These are phyloP conservation scores for Notechis scutatus DNA, from an alignment of 2,113 vertebrate genomes.

Conservation along the genomic window DNA sequence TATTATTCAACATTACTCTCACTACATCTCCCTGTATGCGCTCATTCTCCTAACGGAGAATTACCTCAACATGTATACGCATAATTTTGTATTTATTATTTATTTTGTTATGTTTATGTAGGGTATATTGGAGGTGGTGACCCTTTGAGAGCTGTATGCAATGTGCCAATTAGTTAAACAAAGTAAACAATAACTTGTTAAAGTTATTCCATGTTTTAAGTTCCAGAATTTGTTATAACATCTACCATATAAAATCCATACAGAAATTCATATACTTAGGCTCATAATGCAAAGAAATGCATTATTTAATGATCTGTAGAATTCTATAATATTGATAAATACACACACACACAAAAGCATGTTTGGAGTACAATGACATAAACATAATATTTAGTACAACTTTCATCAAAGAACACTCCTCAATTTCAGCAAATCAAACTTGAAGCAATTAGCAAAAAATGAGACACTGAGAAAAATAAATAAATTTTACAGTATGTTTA, in stretches of 20 bases:
- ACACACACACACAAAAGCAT: neutral
- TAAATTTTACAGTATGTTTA: neutral
- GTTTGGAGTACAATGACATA: neutral
- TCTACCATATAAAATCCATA: neutral
- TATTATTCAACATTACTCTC: too few relatives aligned
- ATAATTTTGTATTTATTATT: too few relatives aligned
- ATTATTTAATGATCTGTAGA: neutral
- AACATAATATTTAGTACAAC: neutral
- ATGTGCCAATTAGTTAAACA: too few relatives aligned
- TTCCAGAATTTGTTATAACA: neutral
- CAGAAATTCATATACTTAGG: neutral
- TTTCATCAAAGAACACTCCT: neutral
- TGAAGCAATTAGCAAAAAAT: neutral
- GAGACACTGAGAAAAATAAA: neutral
- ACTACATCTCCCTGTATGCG: too few relatives aligned
- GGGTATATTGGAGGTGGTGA: too few relatives aligned
- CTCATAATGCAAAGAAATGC: neutral
- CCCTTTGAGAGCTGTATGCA: too few relatives aligned
- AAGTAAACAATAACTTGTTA: too few relatives aligned
- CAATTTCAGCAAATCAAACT: neutral
- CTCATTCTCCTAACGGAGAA: too few relatives aligned
- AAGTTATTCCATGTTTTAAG: neutral
- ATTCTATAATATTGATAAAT: neutral
- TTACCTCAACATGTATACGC: too few relatives aligned
- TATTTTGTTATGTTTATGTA: too few relatives aligned